These are phyloP conservation scores for Puffinus mauretanicus DNA, from an alignment of 2,113 vertebrate species.

Conservation along the genomic window DNA sequence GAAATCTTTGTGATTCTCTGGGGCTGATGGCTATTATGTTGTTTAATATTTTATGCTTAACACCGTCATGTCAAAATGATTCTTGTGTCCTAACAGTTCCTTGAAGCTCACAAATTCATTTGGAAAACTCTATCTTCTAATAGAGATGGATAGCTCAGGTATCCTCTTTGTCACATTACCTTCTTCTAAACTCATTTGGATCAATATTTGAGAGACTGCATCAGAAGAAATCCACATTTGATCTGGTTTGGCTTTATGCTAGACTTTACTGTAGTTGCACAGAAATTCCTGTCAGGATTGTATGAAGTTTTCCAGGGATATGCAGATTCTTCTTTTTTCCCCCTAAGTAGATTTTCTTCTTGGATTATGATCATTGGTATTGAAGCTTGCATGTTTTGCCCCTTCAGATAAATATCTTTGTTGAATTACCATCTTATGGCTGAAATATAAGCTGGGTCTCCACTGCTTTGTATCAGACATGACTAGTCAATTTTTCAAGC, in stretches of 20 bases:
- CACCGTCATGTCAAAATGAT: not conserved
- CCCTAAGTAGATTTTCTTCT: not conserved
- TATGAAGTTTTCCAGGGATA: not conserved
- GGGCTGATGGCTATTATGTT: not conserved
- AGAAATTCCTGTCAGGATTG: not conserved
- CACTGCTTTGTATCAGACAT: not conserved
- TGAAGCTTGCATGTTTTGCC: not conserved
- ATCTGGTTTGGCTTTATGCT: not conserved
- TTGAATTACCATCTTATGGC: not conserved
- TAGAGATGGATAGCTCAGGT: not conserved
- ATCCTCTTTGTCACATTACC: not conserved
- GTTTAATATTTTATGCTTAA: not conserved
- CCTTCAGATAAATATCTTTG: not conserved
- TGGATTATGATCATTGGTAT: not conserved
- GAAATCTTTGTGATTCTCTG: not conserved
- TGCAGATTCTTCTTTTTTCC: not conserved
- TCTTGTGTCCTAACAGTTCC: not conserved
- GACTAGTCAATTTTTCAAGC: not conserved
- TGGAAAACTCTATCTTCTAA: not conserved
- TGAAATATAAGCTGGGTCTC: not conserved
- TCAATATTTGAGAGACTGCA: not conserved
- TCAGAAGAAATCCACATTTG: not conserved
- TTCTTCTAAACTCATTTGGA: not conserved
- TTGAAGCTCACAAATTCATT: not conserved
- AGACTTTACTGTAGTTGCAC: not conserved